Base-by-base conservation (phyloP, 2,797 vertebrate species). In the Odontamblyopus rebecca region DNA sequence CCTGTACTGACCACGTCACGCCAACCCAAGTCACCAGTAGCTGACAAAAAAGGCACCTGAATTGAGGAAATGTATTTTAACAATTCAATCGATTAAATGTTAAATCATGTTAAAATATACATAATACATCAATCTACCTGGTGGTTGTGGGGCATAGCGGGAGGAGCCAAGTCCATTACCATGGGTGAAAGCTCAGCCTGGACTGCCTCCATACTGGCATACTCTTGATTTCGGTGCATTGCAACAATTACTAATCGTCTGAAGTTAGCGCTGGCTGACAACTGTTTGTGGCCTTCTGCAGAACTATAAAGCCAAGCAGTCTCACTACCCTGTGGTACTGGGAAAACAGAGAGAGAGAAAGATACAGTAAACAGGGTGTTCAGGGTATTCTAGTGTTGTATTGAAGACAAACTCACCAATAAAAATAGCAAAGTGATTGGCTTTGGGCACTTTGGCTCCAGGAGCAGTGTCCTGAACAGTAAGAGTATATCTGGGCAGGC, bases 251-350 rank as follows among this genome's bases (percentile, higher is more conserved):
- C 82, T 79, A 98, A 85, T 30, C 97, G 95, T 12, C 92, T 79
- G 53, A 97, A 98, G 75, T 95, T 96, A 0, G 97, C 96, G 0
- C 95, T 98, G 76, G 89, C 70, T 0, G 94, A 95, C 71, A 99
- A 88, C 87, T 99, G 97, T 86, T 83, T 89, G 65, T 93, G 93
- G 2, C 98, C 98, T 67, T 97, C 96, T 4, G 92, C 90, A 1
- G 94, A 96, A 68, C 96, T 95, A 80, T 98, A 99, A 13, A 98
- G 94, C 97, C 98, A 99, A 70, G 98, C 95, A 0, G 96, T 96
- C 89, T 99, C 97, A 69, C 96, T 93, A 65, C 97, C 97, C 85
- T 98, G 97, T 6, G 97, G 98, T 73, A 98, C 98, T 99, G 75
- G 74, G 6, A 35, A 16, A 9, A 51, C 29, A 53, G 3, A 78